Evolutionary conservation across 1,140 invertebrate species (phyloP).

Genomic region (Trichoplusia ni): DNA sequence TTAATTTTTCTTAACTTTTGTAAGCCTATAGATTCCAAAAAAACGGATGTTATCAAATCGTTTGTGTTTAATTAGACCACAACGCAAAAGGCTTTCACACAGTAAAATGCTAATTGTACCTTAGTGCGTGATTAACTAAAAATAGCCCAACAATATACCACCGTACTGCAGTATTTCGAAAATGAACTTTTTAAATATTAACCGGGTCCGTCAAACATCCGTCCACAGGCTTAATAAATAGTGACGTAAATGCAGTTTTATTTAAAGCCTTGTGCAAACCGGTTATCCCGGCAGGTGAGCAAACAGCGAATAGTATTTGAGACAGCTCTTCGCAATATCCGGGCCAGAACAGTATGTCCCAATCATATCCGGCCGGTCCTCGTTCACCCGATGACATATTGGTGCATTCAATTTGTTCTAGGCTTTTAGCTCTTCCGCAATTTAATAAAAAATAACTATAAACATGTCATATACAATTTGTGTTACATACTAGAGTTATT

Average conservation of each 20-base stretch:
- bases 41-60: no score
- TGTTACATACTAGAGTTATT: no score
- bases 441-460: no score
- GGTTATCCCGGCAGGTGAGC: constrained; percentile 39
- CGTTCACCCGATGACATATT: constrained; percentile 21
- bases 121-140: background rate
- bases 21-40: no score
- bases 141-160: background rate
- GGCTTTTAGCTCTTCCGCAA: no score
- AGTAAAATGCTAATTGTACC: no score
- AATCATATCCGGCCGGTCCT: constrained; percentile 51
- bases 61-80: no score
- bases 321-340: constrained; percentile 56
- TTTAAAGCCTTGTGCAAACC: constrained; percentile 15
- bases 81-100: no score
- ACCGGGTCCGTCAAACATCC: background rate
- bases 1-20: no score
- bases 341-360: constrained; percentile 46
- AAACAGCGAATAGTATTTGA: constrained; percentile 43
- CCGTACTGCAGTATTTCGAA: background rate
- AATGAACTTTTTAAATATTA: background rate
- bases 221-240: background rate
- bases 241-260: constrained; percentile 21
- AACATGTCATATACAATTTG: no score
- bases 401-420: constrained; percentile 25